Percentiles rank a stretch among this genome's conserved stretches.
phyloP scores from a whole-genome alignment of 1,140 invertebrate genomes.

The Contarinia nasturtii region DNA sequence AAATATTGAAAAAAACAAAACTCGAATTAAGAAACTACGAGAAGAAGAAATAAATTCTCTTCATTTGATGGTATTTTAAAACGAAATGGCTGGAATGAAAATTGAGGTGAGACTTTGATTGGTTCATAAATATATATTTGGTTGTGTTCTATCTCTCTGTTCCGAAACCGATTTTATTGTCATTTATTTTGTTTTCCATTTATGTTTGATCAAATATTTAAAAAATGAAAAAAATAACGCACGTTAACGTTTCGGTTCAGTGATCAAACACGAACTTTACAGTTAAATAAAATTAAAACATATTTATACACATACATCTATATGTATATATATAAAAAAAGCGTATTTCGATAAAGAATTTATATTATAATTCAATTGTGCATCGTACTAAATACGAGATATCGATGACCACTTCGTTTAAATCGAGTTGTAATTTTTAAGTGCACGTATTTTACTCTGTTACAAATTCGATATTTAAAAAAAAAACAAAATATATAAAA shows the following conservation, averaged over 20 bases:
- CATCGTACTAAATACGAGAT: background rate
- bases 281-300: no score
- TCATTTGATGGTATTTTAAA: background rate
- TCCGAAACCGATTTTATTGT: background rate
- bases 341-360: no score
- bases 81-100: background rate
- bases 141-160: background rate
- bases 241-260: no score
- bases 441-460: background rate
- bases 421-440: background rate
- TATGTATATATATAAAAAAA: no score
- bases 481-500: background rate
- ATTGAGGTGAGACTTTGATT: background rate
- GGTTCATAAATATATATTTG: background rate
- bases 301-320: no score
- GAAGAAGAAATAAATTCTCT: background rate
- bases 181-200: background rate
- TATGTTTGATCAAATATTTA: background rate
- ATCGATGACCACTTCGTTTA: background rate
- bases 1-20: background rate
- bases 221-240: background rate
- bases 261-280: no score
- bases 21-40: background rate
- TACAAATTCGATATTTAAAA: background rate
- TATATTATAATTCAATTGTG: no score